A percentile compares a stretch with the other conserved stretches of the same genome.
phyloP scores from a whole-genome alignment of 2,888 invertebrate genomes.

The Sicus ferrugineus region DNA sequence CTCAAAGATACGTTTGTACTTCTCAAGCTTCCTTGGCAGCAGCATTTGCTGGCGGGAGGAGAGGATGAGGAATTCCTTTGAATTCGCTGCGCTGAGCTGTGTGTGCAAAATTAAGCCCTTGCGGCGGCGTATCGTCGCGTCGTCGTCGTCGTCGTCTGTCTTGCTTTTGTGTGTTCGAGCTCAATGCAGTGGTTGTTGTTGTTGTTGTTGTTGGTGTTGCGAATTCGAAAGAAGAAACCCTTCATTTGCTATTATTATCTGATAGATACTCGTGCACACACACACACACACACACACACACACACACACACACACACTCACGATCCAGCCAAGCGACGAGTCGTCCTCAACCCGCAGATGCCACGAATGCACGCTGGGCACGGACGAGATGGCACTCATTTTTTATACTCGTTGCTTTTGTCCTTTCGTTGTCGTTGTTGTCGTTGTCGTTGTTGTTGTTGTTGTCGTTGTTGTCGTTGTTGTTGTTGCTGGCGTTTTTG shows the following conservation, averaged over 20 bases:
- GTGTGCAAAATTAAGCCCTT: conserved; percentile 20
- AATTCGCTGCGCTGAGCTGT: neutral
- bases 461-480: neutral
- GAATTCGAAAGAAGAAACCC: conserved; percentile 11
- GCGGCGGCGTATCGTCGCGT: neutral
- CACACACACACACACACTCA: no score
- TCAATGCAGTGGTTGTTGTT: neutral
- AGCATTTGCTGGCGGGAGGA: no score
- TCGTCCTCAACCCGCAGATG: no score
- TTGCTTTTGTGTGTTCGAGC: neutral
- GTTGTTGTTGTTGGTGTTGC: neutral
- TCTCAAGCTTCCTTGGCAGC: neutral
- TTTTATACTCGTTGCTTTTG: neutral
- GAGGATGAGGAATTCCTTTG: conserved; percentile 9
- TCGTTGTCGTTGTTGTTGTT: conserved; percentile 3
- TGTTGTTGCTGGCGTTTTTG: neutral
- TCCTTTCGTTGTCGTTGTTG: neutral
- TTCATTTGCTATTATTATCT: conserved; percentile 3
- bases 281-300: no score
- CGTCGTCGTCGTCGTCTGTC: neutral
- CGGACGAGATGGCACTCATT: no score
- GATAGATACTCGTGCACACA: neutral
- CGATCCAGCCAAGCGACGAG: no score
- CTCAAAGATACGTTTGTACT: conserved; percentile 4
- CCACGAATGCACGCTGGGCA: no score